phyloP scores from a whole-genome alignment of 2,888 invertebrate species.

The Diogma glabrata region DNA sequence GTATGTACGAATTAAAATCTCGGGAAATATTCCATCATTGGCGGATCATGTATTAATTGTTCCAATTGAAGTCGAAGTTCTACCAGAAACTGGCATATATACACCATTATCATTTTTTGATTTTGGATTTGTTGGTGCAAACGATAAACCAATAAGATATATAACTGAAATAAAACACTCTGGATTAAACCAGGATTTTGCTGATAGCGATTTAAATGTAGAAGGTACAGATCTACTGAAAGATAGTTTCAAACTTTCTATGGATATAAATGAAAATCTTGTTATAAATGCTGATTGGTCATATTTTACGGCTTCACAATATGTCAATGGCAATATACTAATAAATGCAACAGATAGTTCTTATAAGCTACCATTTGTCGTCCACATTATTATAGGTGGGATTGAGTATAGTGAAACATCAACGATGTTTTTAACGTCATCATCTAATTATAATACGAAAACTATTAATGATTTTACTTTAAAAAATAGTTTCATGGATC shows the following conservation, averaged over 20 bases:
- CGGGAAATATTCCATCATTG: constrained; percentile 20
- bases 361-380: constrained; percentile 42
- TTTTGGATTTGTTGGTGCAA: constrained; percentile 67
- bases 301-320: constrained; percentile 9
- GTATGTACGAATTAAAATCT: constrained; percentile 51
- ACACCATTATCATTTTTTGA: constrained; percentile 65
- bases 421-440: constrained; percentile 27
- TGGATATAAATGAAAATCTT: constrained; percentile 3
- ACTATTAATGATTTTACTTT: constrained; percentile 41
- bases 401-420: constrained; percentile 37
- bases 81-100: constrained; percentile 57
- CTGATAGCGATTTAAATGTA: constrained; percentile 13
- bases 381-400: constrained; percentile 38
- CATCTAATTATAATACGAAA: neutral
- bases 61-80: constrained; percentile 74
- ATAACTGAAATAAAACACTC: constrained; percentile 34
- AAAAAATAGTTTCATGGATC: constrained; percentile 60
- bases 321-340: constrained; percentile 14
- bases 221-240: constrained; percentile 11
- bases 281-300: constrained; percentile 17
- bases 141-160: constrained; percentile 47
- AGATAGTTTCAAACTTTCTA: neutral
- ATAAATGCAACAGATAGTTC: constrained; percentile 23
- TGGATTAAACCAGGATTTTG: constrained; percentile 18
- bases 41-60: constrained; percentile 47